Conservation (phyloP, 2,888 invertebrate genomes). For the Julus scanicus region DNA sequence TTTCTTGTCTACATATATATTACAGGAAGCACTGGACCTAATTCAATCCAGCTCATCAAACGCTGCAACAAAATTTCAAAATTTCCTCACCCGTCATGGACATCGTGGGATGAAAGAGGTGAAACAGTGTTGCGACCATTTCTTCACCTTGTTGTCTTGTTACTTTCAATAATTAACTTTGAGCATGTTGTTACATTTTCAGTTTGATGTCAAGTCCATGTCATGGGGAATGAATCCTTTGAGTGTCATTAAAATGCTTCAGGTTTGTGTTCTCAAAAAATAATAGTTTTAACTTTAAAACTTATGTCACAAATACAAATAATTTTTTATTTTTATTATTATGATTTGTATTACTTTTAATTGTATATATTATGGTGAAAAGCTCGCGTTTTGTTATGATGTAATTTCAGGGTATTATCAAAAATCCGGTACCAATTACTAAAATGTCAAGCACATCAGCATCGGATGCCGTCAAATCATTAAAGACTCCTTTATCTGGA, state of each 20-base stretch:
- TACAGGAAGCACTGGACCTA: neutral
- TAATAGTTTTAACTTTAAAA: too few species aligned
- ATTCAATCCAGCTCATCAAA: neutral
- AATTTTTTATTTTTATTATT: too few species aligned
- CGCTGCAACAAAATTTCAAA: conserved; percentile 17
- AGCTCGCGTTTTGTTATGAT: too few species aligned
- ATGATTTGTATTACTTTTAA: too few species aligned
- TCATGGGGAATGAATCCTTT: conserved; percentile 76
- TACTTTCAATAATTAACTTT: neutral
- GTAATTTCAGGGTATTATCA: conserved; percentile 38
- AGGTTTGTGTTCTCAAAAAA: conserved; percentile 63
- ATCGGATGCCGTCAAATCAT: conserved; percentile 20
- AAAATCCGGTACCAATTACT: neutral
- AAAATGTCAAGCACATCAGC: neutral
- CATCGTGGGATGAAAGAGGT: conserved; percentile 54
- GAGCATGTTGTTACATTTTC: conserved; percentile 51
- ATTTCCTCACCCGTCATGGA: conserved; percentile 52
- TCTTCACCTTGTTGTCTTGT: neutral
- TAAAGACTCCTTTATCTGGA: neutral
- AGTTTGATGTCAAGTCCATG: conserved; percentile 76
- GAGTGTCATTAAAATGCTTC: conserved; percentile 73
- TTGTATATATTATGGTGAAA: neutral
- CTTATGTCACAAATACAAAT: too few species aligned
- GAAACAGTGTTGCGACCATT: neutral
- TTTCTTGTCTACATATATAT: neutral